Evolutionary conservation across 2,797 vertebrate species (phyloP), one percentile per base, ranked within the genome.

Genomic region (Poecilia wingei): DNA sequence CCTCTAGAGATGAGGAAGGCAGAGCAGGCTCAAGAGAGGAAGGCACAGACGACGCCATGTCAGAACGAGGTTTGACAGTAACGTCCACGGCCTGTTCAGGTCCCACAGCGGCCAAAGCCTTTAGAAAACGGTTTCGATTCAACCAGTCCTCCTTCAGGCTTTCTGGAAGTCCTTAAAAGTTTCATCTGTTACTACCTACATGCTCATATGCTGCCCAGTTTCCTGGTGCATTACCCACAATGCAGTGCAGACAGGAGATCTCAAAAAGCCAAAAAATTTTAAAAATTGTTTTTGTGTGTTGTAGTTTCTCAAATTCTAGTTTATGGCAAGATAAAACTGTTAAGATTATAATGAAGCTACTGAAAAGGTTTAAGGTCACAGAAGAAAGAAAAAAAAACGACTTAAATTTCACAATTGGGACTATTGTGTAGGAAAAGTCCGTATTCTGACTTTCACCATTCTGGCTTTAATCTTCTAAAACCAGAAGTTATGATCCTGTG

Each of bases 1-100:
- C 95, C 95, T 96, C 94, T 89, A 93, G 91, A 94, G 94, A 93
- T 82, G 79, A 76, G 80, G 31, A 76, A 18, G 70, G 46, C 81
- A 41, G 74, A 31, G 76, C 5, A n/a, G 45, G 46, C 22, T 47
- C 20, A 46, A 73, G 73, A 73, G 64, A 55, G 41, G 43, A 25
- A 51, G n/a, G 28, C 36, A 69, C 59, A 83, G 74, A 77, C 39
- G 68, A 75, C 33, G 9, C 20, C 1, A 55, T 43, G 76, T 84
- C 77, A 88, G 78, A 57, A 85, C 49, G 76, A 83, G 77, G 84
- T 61, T 43, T 81, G 7, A 66, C 4, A 7, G 8, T 12, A 25
- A 31, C 28, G 13, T 4, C 33, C 39, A n/a, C 9, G 1, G 9
- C 25, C 18, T 20, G 9, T 68, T 41, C 39, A 12, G 64, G 20